These are phyloP conservation scores for Maconellicoccus hirsutus DNA, from an alignment of 1,140 invertebrate genomes.

Conservation along the genomic window DNA sequence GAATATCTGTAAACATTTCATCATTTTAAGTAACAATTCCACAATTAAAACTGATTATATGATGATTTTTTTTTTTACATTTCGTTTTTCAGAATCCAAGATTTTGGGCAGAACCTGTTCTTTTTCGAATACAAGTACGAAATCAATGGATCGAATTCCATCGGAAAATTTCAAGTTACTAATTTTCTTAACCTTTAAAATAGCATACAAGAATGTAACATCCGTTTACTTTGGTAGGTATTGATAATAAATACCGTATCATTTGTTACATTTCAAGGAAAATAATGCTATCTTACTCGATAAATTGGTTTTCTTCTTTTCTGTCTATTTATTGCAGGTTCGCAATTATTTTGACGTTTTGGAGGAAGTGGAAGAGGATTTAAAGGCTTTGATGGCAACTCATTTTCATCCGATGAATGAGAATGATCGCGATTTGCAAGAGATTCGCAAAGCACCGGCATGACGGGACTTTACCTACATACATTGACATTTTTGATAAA, in stretches of 20 bases:
- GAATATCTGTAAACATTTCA: constrained; percentile 38
- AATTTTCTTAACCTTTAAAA: neutral
- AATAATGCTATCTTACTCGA: neutral
- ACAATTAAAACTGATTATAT: too few relatives aligned
- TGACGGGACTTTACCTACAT: neutral
- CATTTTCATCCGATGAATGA: too few relatives aligned
- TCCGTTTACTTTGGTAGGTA: too few relatives aligned
- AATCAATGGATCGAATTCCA: neutral
- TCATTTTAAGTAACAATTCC: too few relatives aligned
- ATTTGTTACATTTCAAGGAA: too few relatives aligned
- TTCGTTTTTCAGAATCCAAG: neutral
- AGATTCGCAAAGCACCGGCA: neutral
- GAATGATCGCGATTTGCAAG: neutral
- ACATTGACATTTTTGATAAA: too few relatives aligned
- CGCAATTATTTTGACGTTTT: neutral
- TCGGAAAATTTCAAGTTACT: constrained; percentile 5
- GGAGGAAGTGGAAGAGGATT: neutral
- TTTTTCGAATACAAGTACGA: neutral
- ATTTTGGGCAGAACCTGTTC: neutral
- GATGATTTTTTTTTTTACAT: neutral
- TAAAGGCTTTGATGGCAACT: too few relatives aligned
- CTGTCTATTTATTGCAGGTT: neutral
- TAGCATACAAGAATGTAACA: neutral
- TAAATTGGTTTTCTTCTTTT: neutral
- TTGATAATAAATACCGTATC: too few relatives aligned